Evolutionary conservation across 2,113 vertebrate species (phyloP), one percentile per base, ranked within the genome.

Genomic region (Melanostigma gelatinosum): DNA sequence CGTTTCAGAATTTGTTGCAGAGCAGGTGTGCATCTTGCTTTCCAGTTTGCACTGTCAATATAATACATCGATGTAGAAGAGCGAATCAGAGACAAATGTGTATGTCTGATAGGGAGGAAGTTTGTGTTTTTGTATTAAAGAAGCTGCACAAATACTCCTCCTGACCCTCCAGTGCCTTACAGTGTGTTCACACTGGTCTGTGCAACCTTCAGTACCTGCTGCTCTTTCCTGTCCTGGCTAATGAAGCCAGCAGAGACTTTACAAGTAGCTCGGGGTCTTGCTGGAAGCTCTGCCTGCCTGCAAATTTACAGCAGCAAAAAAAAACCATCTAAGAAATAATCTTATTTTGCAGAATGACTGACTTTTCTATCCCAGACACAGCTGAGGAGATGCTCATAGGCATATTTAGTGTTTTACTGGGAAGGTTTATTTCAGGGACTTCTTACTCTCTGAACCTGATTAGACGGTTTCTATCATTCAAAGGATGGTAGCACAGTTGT

Each of bases 191-290:
- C 67, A 64, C 63, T 79, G 62, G 63, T 12, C 67, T 54, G 1
- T 82, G 48, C 66, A 77, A 61, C 62, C 42, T 48, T 38, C 48
- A 40, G 66, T 29, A 40, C 77, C 70, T 83, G 65, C 80, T 83
- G 83, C 73, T 82, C 74, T 76, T 75, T 82, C 67, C 63, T 77
- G 72, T 77, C 72, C 70, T 74, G 61, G 32, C 75, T 94, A 94
- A 94, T 94, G 83, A 92, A 86, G 54, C 85, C 92, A 85, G 1
- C 69, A 65, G 92, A 83, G 93, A 91, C 75, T 75, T 44, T 9
- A 66, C 40, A 46, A 69, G 62, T 24, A 40, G 38, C 88, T 85
- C 44, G 36, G 20, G 75, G 83, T 83, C 72, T 75, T 27, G 24
- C 54, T 76, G 65, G 22, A 83, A 78, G 42, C 64, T 27, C 29